A percentile compares a stretch with the other conserved stretches of the same genome.
Evolutionary conservation across 2,797 vertebrate genomes (phyloP).

Genomic region (Microchirus variegatus): DNA sequence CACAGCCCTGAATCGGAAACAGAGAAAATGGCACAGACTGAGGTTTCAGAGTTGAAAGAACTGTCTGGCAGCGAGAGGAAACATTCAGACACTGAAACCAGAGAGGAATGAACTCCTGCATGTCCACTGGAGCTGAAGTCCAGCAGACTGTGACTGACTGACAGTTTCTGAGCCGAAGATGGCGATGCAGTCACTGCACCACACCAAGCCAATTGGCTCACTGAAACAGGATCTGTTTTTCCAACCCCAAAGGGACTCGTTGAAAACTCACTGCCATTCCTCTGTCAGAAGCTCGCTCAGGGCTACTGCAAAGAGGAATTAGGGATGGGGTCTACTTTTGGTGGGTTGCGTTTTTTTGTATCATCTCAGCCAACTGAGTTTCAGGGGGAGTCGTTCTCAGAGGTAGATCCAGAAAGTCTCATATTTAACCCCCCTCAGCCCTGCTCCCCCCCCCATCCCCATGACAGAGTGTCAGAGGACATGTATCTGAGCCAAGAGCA

Average conservation of each 20-base stretch:
- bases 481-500: slow-evolving; percentile 70
- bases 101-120: slow-evolving; percentile 60
- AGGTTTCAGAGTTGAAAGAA: slow-evolving; percentile 58
- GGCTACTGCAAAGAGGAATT: slow-evolving; percentile 49
- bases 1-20: slow-evolving; percentile 68
- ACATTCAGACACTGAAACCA: slow-evolving; percentile 52
- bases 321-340: slow-evolving; percentile 49
- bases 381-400: slow-evolving; percentile 64
- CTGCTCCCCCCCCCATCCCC: slow-evolving; percentile 19
- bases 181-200: slow-evolving; percentile 69
- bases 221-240: slow-evolving; percentile 63
- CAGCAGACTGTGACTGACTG: slow-evolving; percentile 76
- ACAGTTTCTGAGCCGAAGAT: slow-evolving; percentile 57
- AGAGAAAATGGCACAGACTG: slow-evolving; percentile 39
- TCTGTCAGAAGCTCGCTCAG: slow-evolving; percentile 51
- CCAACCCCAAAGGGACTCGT: slow-evolving; percentile 50
- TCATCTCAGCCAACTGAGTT: slow-evolving; percentile 64
- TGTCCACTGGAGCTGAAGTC: slow-evolving; percentile 61
- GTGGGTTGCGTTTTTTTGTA: slow-evolving; percentile 31
- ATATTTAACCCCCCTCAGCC: slow-evolving; percentile 36
- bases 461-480: slow-evolving; percentile 60
- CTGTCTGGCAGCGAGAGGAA: slow-evolving; percentile 54
- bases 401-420: slow-evolving; percentile 72
- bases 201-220: slow-evolving; percentile 69
- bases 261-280: slow-evolving; percentile 55